Evolutionary conservation across 2,797 vertebrate species (phyloP), one percentile per base, ranked within the genome.

Genomic region (Melanotaenia maccullochi): DNA sequence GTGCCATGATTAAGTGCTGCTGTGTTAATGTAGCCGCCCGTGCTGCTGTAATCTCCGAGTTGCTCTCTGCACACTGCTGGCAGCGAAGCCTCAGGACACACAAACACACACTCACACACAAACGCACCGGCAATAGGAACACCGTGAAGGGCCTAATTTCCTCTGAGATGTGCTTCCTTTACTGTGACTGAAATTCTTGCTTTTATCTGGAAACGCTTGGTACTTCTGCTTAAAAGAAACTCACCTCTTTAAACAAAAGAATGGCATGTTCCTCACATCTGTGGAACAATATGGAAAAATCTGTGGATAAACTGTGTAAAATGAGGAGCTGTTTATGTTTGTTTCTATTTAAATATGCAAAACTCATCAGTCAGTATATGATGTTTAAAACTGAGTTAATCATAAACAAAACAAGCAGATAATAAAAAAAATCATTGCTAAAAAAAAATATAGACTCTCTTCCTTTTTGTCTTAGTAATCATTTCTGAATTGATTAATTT

Each of bases 21-120:
- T 85, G 79, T 90, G 88, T 90, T 93, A 94, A 94, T 93, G 90
- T 90, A 79, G 89, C 71, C 58, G 86, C 77, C 74, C 67, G 40
- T 56, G 71, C 68, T 61, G 73, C 55, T 84, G 65, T 85, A 94
- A 93, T 92, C 90, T 92, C 81, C 82, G 85, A 82, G 71, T 79
- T 88, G 85, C 92, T 92, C 80, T 85, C 76, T 84, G 81, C 80
- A 79, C 62, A 79, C 75, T 72, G 75, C 86, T 76, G 83, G 40
- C 75, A 87, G 81, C 49, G 12, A 78, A 84, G 87, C 87, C 87
- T 67, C 58, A 7, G 68, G 75, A 79, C 85, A 82, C 56, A 74
- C 25, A 47, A 69, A 56, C 66, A 79, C 67, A 72, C 71, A 25
- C 56, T 57, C 38, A 60, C 5, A 56, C 56, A 59, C 40, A 65